These are phyloP conservation scores for Monochamus alternatus DNA, from an alignment of 2,888 invertebrate genomes.

Conservation along the genomic window DNA sequence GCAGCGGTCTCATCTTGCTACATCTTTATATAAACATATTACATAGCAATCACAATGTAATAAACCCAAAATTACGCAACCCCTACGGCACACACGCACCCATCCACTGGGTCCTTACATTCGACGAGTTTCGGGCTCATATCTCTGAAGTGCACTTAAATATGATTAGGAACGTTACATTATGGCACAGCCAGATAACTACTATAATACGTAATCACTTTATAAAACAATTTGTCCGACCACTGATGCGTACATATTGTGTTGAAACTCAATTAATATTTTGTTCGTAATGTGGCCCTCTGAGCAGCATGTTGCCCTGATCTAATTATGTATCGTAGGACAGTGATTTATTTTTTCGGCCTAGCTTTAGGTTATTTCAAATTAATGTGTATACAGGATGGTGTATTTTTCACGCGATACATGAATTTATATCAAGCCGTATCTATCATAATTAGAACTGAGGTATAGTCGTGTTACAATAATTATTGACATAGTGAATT, in stretches of 20 bases:
- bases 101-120: slow-evolving; percentile 48
- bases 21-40: slow-evolving; percentile 51
- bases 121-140: slow-evolving; percentile 52
- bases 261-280: slow-evolving; percentile 72
- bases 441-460: no score
- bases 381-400: neutral
- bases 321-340: slow-evolving; percentile 56
- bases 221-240: slow-evolving; percentile 86
- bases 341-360: slow-evolving; percentile 29
- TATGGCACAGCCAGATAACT: slow-evolving; percentile 69
- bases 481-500: no score
- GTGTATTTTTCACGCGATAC: no score
- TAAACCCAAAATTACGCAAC: slow-evolving; percentile 55
- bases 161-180: slow-evolving; percentile 63
- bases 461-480: no score
- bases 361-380: slow-evolving; percentile 1
- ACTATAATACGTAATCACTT: slow-evolving; percentile 82
- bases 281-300: slow-evolving; percentile 66
- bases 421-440: no score
- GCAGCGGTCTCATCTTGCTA: slow-evolving; percentile 23
- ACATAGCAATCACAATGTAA: slow-evolving; percentile 55
- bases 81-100: slow-evolving; percentile 50
- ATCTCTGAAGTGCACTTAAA: slow-evolving; percentile 64
- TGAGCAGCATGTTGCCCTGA: slow-evolving; percentile 59
- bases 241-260: slow-evolving; percentile 79